Evolutionary conservation across 2,888 invertebrate species (phyloP), one percentile per base, ranked within the genome.

Genomic region (Ochropleura plecta): DNA sequence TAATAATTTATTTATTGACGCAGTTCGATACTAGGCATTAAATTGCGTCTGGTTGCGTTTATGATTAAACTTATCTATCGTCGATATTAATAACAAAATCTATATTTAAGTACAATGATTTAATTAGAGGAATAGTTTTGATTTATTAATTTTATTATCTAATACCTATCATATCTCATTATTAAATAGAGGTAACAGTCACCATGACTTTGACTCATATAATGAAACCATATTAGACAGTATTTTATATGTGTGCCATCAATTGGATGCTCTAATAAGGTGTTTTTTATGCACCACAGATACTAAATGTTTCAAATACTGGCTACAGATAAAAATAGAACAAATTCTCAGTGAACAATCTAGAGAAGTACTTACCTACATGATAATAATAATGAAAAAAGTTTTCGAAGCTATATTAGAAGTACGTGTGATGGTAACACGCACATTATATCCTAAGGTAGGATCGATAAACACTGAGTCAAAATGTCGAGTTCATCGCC

Each of bases 401-500:
- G 57, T 62, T 53, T 53, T 5, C 48, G 53, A 76, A 78, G 49
- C 74, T 84, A 72, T 84, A 72, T 72, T 70, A 71, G 63, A 64
- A 57, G 48, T 76, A 67, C 71, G n/a, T 67, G 62, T 64, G 53
- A 55, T 70, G 16, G 49, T 55, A 76, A 78, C 72, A 84, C 84
- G 84, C 57, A 76, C 49, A 55, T 30, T 30, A 30, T 84, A 88
- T 88, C 80, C 81, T 86, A 85, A 90, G 88, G 82, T 86, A 78
- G 88, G 91, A 92, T 93, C 92, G 91, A 92, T 93, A 92, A 84
- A 84, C 82, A 83, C 73, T 83, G 87, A 88, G 83, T 85, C 85
- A 87, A 89, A 79, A 85, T 83, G 86, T 81, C 80, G 88, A 89
- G 92, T 93, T 92, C 93, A 93, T 90, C 91, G 92, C 86, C 90